Evolutionary conservation across 2,113 vertebrate genomes (phyloP).

Genomic region (Dunckerocampus dactyliophorus): DNA sequence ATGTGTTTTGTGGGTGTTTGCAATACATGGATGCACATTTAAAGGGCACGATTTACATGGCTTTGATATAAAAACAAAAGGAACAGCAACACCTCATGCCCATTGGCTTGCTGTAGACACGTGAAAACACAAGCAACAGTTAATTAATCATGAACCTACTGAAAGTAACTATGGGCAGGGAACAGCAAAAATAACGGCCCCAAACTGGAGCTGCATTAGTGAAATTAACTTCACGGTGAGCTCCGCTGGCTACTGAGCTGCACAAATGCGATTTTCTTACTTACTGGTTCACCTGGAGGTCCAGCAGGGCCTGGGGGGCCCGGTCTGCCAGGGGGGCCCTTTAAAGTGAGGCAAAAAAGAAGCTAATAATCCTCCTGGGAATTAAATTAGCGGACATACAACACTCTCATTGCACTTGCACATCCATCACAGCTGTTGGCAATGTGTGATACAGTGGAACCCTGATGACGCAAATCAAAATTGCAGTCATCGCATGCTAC

Average conservation of each 20-base stretch:
- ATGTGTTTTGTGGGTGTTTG: conserved; percentile 17
- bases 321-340: conserved; percentile 88
- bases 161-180: conserved; percentile 20
- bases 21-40: conserved; percentile 16
- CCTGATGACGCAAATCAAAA: too few relatives aligned
- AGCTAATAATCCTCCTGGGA: conserved; percentile 33
- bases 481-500: not conserved
- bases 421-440: conserved; percentile 43
- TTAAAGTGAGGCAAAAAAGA: conserved; percentile 61
- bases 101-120: conserved; percentile 19
- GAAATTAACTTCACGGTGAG: conserved; percentile 17
- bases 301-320: conserved; percentile 87
- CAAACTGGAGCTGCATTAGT: conserved; percentile 10
- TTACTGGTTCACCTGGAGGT: conserved; percentile 91
- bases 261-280: conserved; percentile 54
- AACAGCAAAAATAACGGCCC: conserved; percentile 12
- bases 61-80: conserved; percentile 23
- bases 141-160: conserved; percentile 35
- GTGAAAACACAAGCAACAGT: conserved; percentile 22
- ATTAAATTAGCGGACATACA: conserved; percentile 21
- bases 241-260: conserved; percentile 5
- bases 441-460: conserved; percentile 22
- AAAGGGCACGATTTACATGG: conserved; percentile 8
- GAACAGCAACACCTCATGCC: too few relatives aligned
- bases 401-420: conserved; percentile 28